These are phyloP conservation scores for Drosophila chauvacae DNA, from an alignment of 1,140 invertebrate species.

Conservation along the genomic window DNA sequence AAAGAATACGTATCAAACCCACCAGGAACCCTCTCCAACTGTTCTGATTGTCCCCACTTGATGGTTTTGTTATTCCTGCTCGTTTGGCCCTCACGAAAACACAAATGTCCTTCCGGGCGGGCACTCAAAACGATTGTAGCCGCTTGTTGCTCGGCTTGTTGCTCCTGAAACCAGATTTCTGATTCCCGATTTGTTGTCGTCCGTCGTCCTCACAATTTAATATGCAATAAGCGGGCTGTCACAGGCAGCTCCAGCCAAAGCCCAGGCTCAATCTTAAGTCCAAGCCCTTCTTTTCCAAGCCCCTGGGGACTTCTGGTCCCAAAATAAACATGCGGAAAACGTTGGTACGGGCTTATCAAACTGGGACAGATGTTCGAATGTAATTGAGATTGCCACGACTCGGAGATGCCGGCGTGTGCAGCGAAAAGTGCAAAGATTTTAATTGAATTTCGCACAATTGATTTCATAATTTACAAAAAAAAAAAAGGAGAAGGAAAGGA, in stretches of 20 bases:
- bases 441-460: slow-evolving; percentile 70
- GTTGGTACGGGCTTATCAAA: slow-evolving; percentile 23
- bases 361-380: slow-evolving; percentile 44
- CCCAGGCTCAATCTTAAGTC: neutral
- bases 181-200: slow-evolving; percentile 44
- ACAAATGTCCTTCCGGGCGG: slow-evolving; percentile 64
- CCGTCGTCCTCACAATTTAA: slow-evolving; percentile 49
- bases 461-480: slow-evolving; percentile 54
- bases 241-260: slow-evolving; percentile 38
- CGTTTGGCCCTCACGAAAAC: slow-evolving; percentile 18
- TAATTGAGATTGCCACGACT: slow-evolving; percentile 39
- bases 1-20: neutral
- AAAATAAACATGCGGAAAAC: slow-evolving; percentile 44
- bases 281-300: neutral
- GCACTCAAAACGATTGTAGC: slow-evolving; percentile 51
- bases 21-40: neutral
- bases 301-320: slow-evolving; percentile 7
- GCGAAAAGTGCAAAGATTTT: slow-evolving; percentile 40
- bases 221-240: slow-evolving; percentile 80
- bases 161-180: slow-evolving; percentile 22
- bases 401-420: slow-evolving; percentile 18
- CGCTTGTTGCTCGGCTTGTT: slow-evolving; percentile 35
- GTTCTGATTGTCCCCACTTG: slow-evolving; percentile 19
- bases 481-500: slow-evolving; percentile 3
- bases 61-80: slow-evolving; percentile 42